Evolutionary conservation across 2,797 vertebrate genomes (phyloP).

Genomic region (Gallinago solitaria): DNA sequence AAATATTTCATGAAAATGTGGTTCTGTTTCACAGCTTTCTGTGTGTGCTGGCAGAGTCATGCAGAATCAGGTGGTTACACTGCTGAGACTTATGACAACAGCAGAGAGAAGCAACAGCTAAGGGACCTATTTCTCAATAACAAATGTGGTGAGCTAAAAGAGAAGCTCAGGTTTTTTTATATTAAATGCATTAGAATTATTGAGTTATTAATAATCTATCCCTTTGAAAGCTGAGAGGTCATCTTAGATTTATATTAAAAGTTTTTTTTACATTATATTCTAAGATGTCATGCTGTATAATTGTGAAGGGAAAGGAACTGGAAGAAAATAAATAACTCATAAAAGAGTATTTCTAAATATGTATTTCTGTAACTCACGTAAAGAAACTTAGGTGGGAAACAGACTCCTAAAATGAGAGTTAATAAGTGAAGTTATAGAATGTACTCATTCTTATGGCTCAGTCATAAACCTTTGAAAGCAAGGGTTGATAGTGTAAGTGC

Average conservation of each 20-base stretch:
- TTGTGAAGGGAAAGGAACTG: not conserved
- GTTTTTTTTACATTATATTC: not conserved
- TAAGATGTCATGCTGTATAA: not conserved
- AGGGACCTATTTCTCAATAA: not conserved
- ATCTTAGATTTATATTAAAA: not conserved
- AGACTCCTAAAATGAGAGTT: not conserved
- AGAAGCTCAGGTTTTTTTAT: not conserved
- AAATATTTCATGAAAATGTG: not conserved
- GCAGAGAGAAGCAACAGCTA: not conserved
- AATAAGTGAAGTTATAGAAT: not conserved
- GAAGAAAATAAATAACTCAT: not conserved
- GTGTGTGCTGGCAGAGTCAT: not conserved
- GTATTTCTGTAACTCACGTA: not conserved
- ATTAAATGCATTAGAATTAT: not conserved
- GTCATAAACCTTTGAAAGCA: slow-evolving; percentile 30
- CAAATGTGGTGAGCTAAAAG: not conserved
- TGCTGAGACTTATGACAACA: not conserved
- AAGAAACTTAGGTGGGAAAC: not conserved
- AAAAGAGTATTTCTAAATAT: not conserved
- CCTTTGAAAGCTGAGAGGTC: not conserved
- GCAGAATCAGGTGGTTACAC: not conserved
- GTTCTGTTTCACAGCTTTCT: not conserved
- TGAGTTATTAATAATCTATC: not conserved
- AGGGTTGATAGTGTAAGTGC: slow-evolving; percentile 5
- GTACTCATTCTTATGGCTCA: slow-evolving; percentile 4